Base-by-base conservation (phyloP, 2,113 vertebrate species). In the Poeciliopsis occidentalis region DNA sequence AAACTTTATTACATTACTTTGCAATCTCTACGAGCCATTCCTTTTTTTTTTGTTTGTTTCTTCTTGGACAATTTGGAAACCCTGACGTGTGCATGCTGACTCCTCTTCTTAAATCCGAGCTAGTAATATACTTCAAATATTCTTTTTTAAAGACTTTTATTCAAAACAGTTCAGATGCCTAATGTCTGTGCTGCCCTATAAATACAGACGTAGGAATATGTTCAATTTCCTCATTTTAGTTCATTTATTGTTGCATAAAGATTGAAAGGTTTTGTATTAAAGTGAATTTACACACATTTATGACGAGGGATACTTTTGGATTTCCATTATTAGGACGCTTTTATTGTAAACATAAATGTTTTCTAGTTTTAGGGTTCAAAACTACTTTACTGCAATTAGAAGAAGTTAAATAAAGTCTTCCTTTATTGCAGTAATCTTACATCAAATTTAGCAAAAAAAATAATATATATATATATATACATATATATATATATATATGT, bases 1-100 rank as follows among this genome's bases (percentile, higher is more conserved):
- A 81, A 87, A 89, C 75, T 60, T 72, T 72, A 70, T 80, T 73
- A 70, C 32, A 47, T 24, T 75, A 71, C 31, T 61, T 12, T 22
- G 31, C 34, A 61, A 82, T 77, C 27, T 63, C 11, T 3, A 64
- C 76, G 74, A 81, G 69, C 76, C 64, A 13, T 34, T 34, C 32
- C 5, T 32, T 65, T 85, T 76, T 62, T 75, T 54, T 31, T 32
- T 37, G 69, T 51, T 8, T 26, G 17, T 75, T 65, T 75, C 70
- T 69, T 69, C 61, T 76, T 26, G 12, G 47, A 29, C 8, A 41
- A 47, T 47, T 47, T 47, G 44, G 44, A 71, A 8, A 19, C 37
- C 68, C 32, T 41, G 1, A 67, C 31, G 68, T 19, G 24, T n/a
- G 22, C 24, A 57, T 24, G 47, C 39, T 15, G 39, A 47, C 5